Percentiles rank a stretch among this genome's conserved stretches.
These are phyloP conservation scores for Neodiprion fabricii DNA, from an alignment of 1,140 invertebrate species.

Conservation along the genomic window DNA sequence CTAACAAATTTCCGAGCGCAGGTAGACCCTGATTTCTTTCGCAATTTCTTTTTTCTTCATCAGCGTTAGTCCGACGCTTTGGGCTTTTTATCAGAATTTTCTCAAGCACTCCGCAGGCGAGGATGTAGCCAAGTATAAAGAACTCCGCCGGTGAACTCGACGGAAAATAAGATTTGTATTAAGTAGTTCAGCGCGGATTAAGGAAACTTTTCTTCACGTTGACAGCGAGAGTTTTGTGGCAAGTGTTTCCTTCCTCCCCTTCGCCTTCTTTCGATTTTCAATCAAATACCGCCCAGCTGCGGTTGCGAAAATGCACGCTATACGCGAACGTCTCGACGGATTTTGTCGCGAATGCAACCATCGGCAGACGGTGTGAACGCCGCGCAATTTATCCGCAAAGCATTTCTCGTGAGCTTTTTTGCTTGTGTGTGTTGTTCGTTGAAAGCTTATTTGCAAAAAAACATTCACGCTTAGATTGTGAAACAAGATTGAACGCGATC, in stretches of 20 bases:
- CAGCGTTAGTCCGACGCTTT: not conserved
- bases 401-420: no score
- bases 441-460: no score
- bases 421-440: no score
- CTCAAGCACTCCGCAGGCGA: not conserved
- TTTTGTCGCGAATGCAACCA: no score
- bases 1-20: no score
- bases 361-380: no score
- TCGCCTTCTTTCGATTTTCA: not conserved
- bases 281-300: no score
- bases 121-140: not conserved
- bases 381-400: no score
- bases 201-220: not conserved
- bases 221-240: not conserved
- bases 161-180: conserved; percentile 2
- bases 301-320: no score
- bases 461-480: no score
- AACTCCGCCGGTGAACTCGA: not conserved
- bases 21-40: not conserved
- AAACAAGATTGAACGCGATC: no score
- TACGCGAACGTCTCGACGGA: no score
- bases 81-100: not conserved
- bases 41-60: not conserved
- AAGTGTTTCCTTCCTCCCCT: not conserved
- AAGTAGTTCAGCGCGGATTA: not conserved